Conservation (phyloP, 1,140 invertebrate genomes). For the Drosophila pruinosa region DNA sequence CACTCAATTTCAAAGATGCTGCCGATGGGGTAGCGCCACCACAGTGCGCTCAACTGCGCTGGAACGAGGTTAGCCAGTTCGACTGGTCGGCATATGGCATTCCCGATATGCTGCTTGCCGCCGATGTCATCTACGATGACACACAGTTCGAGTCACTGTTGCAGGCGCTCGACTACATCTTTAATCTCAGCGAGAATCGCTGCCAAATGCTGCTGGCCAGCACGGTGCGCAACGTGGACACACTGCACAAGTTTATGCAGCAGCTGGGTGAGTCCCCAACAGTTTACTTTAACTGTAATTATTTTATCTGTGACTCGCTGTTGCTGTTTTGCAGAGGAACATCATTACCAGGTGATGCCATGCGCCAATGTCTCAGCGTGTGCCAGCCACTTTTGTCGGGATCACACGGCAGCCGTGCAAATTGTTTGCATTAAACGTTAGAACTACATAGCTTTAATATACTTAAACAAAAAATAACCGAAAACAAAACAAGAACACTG, state of each 20-base stretch:
- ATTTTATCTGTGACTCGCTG: not conserved
- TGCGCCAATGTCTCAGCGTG: constrained; percentile 58
- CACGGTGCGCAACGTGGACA: constrained; percentile 74
- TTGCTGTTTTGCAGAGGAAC: constrained; percentile 19
- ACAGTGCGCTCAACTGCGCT: constrained; percentile 45
- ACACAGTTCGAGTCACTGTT: constrained; percentile 59
- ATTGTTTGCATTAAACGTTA: constrained; percentile 60
- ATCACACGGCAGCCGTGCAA: constrained; percentile 64
- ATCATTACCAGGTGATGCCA: constrained; percentile 54
- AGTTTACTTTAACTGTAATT: not conserved
- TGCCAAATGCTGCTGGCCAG: constrained; percentile 68
- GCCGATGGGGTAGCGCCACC: not conserved
- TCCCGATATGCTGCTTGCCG: constrained; percentile 63
- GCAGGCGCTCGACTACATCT: constrained; percentile 56
- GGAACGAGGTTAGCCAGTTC: constrained; percentile 47
- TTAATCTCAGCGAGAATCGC: constrained; percentile 20
- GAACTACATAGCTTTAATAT: not conserved
- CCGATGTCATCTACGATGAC: constrained; percentile 77
- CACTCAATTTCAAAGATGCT: constrained; percentile 44
- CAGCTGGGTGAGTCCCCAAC: constrained; percentile 53
- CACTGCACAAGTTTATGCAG: constrained; percentile 61
- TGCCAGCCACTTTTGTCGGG: constrained; percentile 65
- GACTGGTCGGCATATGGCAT: constrained; percentile 23
- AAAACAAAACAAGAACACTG: constrained; percentile 1
- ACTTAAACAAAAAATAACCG: not conserved